A percentile compares a stretch with the other conserved stretches of the same genome.
Evolutionary conservation across 1,140 invertebrate genomes (phyloP).

Genomic region (Sarcophaga peregrina): DNA sequence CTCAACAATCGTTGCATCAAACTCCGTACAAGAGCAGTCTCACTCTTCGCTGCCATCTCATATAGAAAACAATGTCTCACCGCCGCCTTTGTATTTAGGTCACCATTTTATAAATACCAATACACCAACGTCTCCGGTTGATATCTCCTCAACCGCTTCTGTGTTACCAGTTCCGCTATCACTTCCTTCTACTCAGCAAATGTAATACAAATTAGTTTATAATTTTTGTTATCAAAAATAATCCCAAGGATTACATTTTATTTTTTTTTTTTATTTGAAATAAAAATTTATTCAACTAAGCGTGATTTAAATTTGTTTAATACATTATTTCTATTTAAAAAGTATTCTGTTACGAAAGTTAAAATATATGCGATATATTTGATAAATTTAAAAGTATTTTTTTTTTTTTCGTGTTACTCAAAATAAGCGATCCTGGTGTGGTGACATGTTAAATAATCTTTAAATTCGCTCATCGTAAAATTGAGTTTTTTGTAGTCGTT

Average conservation of each 20-base stretch:
- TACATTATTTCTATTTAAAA: neutral
- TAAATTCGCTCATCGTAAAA: too few species aligned
- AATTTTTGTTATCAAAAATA: constrained; percentile 3
- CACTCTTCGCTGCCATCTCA: neutral
- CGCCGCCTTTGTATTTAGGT: constrained; percentile 20
- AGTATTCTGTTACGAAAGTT: neutral
- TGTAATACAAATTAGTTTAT: constrained; percentile 25
- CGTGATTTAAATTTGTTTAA: too few species aligned
- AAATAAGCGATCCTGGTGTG: too few species aligned
- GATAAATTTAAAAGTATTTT: too few species aligned
- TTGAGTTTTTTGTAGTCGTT: too few species aligned
- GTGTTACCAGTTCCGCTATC: neutral
- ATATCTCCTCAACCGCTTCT: neutral
- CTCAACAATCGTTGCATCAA: neutral
- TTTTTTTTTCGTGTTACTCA: too few species aligned
- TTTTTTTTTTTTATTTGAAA: neutral
- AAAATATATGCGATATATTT: too few species aligned
- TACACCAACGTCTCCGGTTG: constrained; percentile 1
- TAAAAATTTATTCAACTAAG: neutral
- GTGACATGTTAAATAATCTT: too few species aligned
- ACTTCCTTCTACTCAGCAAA: constrained; percentile 9
- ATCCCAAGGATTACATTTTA: neutral
- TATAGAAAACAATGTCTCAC: neutral
- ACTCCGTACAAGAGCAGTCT: neutral
- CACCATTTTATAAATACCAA: constrained; percentile 17